Conservation (phyloP, 2,113 vertebrate genomes). For the Pantherophis guttatus region DNA sequence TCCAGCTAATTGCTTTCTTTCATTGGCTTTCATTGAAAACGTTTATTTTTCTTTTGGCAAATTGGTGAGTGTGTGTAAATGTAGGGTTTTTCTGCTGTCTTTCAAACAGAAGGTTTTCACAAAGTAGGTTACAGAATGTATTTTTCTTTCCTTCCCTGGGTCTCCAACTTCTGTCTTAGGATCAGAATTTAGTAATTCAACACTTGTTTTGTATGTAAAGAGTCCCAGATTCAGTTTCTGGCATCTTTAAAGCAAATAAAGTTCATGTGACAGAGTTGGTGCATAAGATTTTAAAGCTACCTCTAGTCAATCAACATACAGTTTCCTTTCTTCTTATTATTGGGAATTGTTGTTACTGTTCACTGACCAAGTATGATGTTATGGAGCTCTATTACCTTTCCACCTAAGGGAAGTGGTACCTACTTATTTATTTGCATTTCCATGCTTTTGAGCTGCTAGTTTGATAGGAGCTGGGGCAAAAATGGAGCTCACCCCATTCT, state of each 20-base stretch:
- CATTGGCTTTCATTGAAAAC: neutral
- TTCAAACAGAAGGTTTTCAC: neutral
- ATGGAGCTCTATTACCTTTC: neutral
- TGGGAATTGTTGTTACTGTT: neutral
- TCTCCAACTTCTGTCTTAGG: neutral
- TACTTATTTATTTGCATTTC: neutral
- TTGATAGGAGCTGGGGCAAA: neutral
- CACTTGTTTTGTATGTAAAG: neutral
- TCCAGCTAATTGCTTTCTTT: neutral
- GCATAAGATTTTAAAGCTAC: neutral
- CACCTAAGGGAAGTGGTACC: neutral
- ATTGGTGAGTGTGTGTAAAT: neutral
- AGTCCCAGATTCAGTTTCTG: neutral
- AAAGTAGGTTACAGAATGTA: neutral
- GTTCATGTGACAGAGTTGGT: neutral
- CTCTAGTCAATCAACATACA: neutral
- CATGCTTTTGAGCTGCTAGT: neutral
- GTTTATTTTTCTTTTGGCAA: neutral
- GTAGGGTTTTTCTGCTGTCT: neutral
- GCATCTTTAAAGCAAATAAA: neutral
- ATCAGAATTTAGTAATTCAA: neutral
- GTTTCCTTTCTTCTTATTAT: neutral
- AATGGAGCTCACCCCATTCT: neutral
- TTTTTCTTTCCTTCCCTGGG: neutral
- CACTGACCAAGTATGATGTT: neutral